A percentile compares a stretch with the other conserved stretches of the same genome.
These are phyloP conservation scores for Echiichthys vipera DNA, from an alignment of 2,797 vertebrate species.

Conservation along the genomic window DNA sequence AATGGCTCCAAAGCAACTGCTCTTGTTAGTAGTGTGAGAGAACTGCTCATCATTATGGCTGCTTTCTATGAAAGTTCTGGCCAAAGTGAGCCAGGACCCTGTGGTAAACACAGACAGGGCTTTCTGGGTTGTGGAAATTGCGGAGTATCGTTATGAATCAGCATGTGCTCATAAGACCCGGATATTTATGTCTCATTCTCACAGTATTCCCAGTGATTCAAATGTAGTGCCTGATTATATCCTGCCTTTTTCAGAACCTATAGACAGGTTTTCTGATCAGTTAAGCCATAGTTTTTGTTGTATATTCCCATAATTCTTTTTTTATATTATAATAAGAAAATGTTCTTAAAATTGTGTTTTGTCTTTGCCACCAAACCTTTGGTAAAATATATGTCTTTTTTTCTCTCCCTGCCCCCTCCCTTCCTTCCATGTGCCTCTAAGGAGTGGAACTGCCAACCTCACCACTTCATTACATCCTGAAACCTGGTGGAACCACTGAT, in stretches of 20 bases:
- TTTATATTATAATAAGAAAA: background rate
- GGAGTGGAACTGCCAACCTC: constrained; percentile 37
- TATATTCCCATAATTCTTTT: background rate
- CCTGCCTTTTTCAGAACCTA: background rate
- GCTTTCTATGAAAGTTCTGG: constrained; percentile 33
- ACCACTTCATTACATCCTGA: constrained; percentile 53
- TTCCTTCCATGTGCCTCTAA: constrained; percentile 46
- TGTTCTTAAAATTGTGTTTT: too few relatives aligned
- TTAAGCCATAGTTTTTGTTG: background rate
- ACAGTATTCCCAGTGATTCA: constrained; percentile 24
- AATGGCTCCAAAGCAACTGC: constrained; percentile 22
- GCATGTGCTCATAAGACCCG: constrained; percentile 22
- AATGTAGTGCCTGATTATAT: background rate
- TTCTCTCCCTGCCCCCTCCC: background rate
- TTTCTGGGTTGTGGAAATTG: constrained; percentile 31
- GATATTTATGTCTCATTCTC: constrained; percentile 39
- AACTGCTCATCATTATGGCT: constrained; percentile 21
- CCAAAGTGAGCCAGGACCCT: constrained; percentile 14
- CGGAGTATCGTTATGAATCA: constrained; percentile 36
- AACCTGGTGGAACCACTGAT: constrained; percentile 64
- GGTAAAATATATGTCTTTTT: background rate
- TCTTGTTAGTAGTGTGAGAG: constrained; percentile 27
- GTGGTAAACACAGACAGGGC: constrained; percentile 6
- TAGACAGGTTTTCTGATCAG: background rate
- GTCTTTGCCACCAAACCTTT: background rate